Evolutionary conservation across 2,113 vertebrate species (phyloP).

Genomic region (Opisthocomus hoazin): DNA sequence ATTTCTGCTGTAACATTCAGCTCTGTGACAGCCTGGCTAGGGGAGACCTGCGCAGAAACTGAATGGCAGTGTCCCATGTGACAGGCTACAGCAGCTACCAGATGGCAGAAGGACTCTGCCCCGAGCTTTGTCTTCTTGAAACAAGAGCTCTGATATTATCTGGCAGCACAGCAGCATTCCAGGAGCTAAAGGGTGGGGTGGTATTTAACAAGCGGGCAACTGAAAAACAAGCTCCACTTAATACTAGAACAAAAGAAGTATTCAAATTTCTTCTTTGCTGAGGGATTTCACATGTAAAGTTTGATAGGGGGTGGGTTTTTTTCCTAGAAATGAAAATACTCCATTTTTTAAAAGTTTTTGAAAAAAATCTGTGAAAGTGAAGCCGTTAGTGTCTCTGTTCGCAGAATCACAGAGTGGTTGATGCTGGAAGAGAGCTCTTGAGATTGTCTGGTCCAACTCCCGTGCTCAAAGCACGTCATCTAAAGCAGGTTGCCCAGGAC

Average conservation of each 20-base stretch:
- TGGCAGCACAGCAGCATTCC: slow-evolving; percentile 34
- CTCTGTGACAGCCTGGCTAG: background rate
- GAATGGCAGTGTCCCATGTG: background rate
- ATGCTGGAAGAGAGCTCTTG: background rate
- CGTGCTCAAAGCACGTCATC: background rate
- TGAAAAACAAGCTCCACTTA: slow-evolving; percentile 3
- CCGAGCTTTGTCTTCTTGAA: background rate
- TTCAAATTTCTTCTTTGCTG: background rate
- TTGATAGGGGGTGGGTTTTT: background rate
- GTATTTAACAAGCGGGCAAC: slow-evolving; percentile 41
- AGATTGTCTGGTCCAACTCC: background rate
- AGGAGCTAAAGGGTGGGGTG: slow-evolving; percentile 34
- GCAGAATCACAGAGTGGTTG: background rate
- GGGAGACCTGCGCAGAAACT: background rate
- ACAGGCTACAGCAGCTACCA: background rate
- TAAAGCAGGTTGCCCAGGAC: background rate
- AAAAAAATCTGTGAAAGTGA: background rate
- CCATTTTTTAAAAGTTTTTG: background rate
- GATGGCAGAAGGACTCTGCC: background rate
- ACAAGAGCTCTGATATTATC: slow-evolving; percentile 27
- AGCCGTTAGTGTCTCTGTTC: background rate
- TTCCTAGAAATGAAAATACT: background rate
- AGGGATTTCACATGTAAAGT: background rate
- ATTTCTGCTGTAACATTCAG: background rate
- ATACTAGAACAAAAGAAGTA: slow-evolving; percentile 9